Evolutionary conservation across 2,797 vertebrate species (phyloP), one percentile per base, ranked within the genome.

Genomic region (Sebastes kiyomatsui): DNA sequence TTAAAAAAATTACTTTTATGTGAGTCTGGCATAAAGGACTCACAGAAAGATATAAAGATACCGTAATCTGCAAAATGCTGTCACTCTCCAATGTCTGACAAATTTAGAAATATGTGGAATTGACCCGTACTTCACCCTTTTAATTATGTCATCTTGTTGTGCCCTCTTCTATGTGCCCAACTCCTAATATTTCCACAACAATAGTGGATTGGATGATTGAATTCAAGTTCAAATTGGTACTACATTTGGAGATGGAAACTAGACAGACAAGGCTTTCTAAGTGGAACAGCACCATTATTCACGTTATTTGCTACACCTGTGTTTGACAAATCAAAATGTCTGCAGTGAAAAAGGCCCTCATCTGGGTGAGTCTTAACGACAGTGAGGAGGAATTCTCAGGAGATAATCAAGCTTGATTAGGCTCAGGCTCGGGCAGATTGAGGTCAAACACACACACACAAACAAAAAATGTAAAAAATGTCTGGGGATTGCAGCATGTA

Each of bases 361-460:
- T 59, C 52, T 27, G 35, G 27, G 49, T 4, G 16, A 33, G 60
- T 71, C 71, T 56, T 7, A 70, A 38, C 6, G 4, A 33, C 27
- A 79, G 32, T 20, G 2, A 23, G 55, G 56, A n/a, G 71, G 61
- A 42, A 74, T 58, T 79, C 52, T 67, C 61, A 14, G 65, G 68
- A 79, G 77, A 87, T 81, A 75, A 68, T 74, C 23, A 55, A 71
- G 42, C 35, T 67, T 72, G 72, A 79, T 84, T 69, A 67, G 25
- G 27, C 28, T 70, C 22, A 79, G 18, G 5, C 33, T 56, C 2
- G 16, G 25, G 30, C 60, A 71, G 33, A 77, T 52, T 76, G 69
- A 77, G 72, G 83, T 72, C 61, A 61, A 55, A 70, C 22, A 28
- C 6, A 28, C 22, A 60, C 20, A 65, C 9, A 61, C 33, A 60